These are phyloP conservation scores for Erannis defoliaria DNA, from an alignment of 2,888 invertebrate species.

Conservation along the genomic window DNA sequence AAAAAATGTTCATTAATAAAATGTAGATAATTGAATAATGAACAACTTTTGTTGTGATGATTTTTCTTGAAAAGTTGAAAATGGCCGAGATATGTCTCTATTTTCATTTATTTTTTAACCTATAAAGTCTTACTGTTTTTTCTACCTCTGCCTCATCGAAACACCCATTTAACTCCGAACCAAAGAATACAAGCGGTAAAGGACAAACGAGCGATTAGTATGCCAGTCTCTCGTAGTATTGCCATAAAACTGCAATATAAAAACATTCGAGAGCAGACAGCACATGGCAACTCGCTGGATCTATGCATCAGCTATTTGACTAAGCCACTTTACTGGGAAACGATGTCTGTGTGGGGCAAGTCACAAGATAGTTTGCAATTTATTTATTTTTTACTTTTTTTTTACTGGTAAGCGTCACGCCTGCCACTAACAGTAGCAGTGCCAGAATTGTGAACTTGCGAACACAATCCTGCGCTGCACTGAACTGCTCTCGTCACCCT, in stretches of 20 bases:
- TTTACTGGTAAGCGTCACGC: too few species aligned
- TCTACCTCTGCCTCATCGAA: not conserved
- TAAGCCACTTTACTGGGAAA: constrained; percentile 63
- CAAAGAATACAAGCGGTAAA: constrained; percentile 7
- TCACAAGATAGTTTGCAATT: not conserved
- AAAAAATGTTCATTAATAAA: too few species aligned
- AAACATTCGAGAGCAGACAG: constrained; percentile 26
- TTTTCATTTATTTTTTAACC: too few species aligned
- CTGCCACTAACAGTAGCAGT: too few species aligned
- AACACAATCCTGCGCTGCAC: too few species aligned
- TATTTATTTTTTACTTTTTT: not conserved
- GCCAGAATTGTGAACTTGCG: too few species aligned
- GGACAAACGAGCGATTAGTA: constrained; percentile 22
- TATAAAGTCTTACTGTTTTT: not conserved
- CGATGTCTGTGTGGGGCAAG: constrained; percentile 41
- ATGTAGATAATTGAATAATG: too few species aligned
- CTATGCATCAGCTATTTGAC: constrained; percentile 64
- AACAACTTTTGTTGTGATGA: too few species aligned
- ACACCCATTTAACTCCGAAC: not conserved
- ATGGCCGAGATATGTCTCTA: too few species aligned
- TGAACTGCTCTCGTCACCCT: too few species aligned
- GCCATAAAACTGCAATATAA: constrained; percentile 32
- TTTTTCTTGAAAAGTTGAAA: too few species aligned
- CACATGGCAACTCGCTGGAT: constrained; percentile 34
- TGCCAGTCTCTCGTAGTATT: constrained; percentile 20